These are phyloP conservation scores for Phalloptychus januarius DNA, from an alignment of 2,797 vertebrate genomes.

Conservation along the genomic window DNA sequence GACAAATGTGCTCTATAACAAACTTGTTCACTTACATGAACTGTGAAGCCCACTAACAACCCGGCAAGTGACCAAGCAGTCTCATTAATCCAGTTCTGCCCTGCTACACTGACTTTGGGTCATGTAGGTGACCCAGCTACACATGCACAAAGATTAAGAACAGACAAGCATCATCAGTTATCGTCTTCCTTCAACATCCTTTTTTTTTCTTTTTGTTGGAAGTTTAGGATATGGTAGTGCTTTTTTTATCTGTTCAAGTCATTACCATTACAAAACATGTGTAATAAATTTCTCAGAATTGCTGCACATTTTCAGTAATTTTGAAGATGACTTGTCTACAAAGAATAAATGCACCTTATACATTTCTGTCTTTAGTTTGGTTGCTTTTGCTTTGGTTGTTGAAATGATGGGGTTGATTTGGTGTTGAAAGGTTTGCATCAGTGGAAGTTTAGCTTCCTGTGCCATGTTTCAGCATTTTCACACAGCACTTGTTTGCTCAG, in stretches of 20 bases:
- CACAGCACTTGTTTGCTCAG: neutral
- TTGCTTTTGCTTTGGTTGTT: neutral
- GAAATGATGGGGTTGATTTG: neutral
- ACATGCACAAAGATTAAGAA: constrained; percentile 47
- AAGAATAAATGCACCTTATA: neutral
- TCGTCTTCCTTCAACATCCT: constrained; percentile 19
- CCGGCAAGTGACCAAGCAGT: constrained; percentile 21
- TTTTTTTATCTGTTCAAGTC: neutral
- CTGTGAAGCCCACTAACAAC: constrained; percentile 31
- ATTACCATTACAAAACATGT: too few relatives aligned
- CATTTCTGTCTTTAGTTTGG: neutral
- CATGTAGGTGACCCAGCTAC: constrained; percentile 24
- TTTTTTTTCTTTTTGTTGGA: constrained; percentile 3
- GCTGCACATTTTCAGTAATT: neutral
- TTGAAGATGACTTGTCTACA: neutral
- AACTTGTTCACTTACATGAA: constrained; percentile 22
- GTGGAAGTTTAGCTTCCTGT: neutral
- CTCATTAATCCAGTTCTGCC: constrained; percentile 22
- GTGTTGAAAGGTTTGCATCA: neutral
- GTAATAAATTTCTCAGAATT: neutral
- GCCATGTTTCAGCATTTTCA: neutral
- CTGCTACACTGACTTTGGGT: constrained; percentile 36
- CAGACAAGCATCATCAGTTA: constrained; percentile 31
- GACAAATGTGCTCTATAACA: neutral
- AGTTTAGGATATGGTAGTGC: constrained; percentile 6